Evolutionary conservation across 2,797 vertebrate genomes (phyloP), one percentile per base, ranked within the genome.

Genomic region (Silurus aristotelis): DNA sequence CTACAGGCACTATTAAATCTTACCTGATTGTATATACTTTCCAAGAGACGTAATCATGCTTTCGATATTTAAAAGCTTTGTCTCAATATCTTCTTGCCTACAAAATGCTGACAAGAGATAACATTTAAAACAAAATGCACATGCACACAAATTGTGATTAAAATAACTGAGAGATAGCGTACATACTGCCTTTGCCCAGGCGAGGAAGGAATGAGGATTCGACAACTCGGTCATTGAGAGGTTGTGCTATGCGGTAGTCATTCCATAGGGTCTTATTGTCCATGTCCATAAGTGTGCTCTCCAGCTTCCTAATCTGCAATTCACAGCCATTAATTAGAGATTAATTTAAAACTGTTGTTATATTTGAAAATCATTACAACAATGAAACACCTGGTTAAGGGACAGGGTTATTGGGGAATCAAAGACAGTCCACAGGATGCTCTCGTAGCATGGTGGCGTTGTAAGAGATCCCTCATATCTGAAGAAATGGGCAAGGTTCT

Each of bases 381-480:
- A 6, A 14, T 80, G 38, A 80, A 48, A 48, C 46, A 97, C 98
- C 97, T 99, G 98, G 0, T 94, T 92, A 61, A 93, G 94, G 10
- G 98, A 99, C 6, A 99, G 91, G 0, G 92, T 93, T 81, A 97
- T 91, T 0, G 95, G 92, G 0, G 96, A 93, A 5, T 95, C 95
- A 63, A 97, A 96, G 85, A 99, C 89, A 0, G 96, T 97, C 97
- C 97, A 99, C 72, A 93, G 90, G 75, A 99, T 97, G 0, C 96
- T 98, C 93, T 99, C 96, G 0, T 93, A 96, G 90, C 98, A 99
- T 0, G 98, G 97, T 0, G 98, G 97, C 0, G 98, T 98, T 64
- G 97, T 98, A 79, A 98, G 95, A 0, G 97, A 99, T 22, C 98
- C 98, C 1, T 92, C 38, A 87, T 99, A 98, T 78, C 94, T 94